Percentiles rank a stretch among this genome's conserved stretches.
These are phyloP conservation scores for Enteromius trimaculatus DNA, from an alignment of 2,797 vertebrate genomes.

Conservation along the genomic window DNA sequence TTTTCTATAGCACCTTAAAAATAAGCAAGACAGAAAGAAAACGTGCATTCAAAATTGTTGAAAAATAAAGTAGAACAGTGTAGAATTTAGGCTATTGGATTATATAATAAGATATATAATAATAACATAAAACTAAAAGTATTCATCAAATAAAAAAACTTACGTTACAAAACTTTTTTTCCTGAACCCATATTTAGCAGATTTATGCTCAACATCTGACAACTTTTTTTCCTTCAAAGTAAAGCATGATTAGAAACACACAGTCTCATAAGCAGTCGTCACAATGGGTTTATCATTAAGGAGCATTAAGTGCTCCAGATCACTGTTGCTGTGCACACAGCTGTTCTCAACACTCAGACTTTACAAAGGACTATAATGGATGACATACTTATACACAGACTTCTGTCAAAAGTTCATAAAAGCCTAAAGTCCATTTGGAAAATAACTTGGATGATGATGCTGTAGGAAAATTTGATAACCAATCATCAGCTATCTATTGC, in stretches of 20 bases:
- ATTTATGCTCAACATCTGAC: background rate
- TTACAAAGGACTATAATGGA: slow-evolving; percentile 79
- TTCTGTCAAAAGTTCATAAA: slow-evolving; percentile 62
- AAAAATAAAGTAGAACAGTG: background rate
- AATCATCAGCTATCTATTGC: background rate
- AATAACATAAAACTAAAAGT: background rate
- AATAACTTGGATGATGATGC: background rate
- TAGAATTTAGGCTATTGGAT: background rate
- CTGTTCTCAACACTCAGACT: slow-evolving; percentile 73
- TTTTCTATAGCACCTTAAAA: too few species aligned
- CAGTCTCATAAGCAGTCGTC: slow-evolving; percentile 9
- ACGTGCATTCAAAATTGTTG: too few species aligned
- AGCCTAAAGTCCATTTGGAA: slow-evolving; percentile 22
- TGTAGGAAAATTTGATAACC: background rate
- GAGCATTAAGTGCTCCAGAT: slow-evolving; percentile 71
- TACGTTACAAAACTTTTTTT: background rate
- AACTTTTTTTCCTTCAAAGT: background rate
- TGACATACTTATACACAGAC: slow-evolving; percentile 59
- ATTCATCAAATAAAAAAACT: background rate
- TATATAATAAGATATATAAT: background rate
- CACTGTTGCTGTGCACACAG: slow-evolving; percentile 71
- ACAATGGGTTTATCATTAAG: slow-evolving; percentile 57
- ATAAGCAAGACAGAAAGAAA: too few species aligned
- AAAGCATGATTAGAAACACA: background rate
- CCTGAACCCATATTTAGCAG: background rate